Percentiles rank a stretch among this genome's conserved stretches.
phyloP scores from a whole-genome alignment of 2,113 vertebrate species.

The Odontesthes bonariensis region DNA sequence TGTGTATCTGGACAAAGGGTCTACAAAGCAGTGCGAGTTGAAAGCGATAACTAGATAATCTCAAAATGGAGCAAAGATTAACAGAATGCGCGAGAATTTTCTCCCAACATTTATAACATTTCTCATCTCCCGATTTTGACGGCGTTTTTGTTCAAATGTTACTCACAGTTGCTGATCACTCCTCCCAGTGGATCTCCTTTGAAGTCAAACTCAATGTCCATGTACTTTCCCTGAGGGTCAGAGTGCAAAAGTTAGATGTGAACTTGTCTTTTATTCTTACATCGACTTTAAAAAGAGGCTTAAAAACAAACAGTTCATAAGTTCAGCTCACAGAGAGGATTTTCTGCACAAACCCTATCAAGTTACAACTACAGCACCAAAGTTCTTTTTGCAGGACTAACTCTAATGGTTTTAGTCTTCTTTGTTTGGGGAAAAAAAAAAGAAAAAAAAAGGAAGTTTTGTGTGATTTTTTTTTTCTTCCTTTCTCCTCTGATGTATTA shows the following conservation, averaged over 20 bases:
- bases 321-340: constrained; percentile 1
- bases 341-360: constrained; percentile 8
- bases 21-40: not conserved
- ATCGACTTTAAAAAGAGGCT: not conserved
- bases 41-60: not conserved
- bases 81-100: not conserved
- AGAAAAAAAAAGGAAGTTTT: constrained; percentile 37
- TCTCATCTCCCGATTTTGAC: not conserved
- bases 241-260: constrained; percentile 31
- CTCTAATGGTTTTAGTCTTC: constrained; percentile 36
- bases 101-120: not conserved
- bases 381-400: constrained; percentile 36
- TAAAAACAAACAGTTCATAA: constrained; percentile 2
- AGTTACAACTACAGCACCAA: not conserved
- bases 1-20: too few relatives aligned
- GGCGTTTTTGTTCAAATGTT: not conserved
- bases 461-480: constrained; percentile 21
- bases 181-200: constrained; percentile 98
- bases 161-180: constrained; percentile 99
- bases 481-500: constrained; percentile 58
- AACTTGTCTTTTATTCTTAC: not conserved
- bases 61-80: not conserved
- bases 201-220: constrained; percentile 99
- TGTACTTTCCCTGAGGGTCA: constrained; percentile 94
- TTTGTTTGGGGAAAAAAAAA: not conserved